Base-by-base conservation (phyloP, 2,113 vertebrate genomes). In the Tachysurus fulvidraco region DNA sequence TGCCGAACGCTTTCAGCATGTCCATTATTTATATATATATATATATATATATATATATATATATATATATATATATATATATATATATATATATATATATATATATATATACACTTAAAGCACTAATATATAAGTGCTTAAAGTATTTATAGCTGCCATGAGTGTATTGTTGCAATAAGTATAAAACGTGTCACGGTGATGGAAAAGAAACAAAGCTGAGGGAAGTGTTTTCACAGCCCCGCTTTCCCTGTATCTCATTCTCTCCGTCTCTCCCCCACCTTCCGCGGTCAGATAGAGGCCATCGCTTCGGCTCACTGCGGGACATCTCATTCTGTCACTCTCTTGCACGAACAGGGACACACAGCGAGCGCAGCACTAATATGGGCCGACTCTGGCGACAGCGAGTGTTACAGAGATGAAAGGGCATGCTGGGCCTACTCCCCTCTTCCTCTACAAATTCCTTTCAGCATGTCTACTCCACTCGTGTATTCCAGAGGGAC, bases 271-370 rank as follows among this genome's bases (percentile, higher is more conserved):
- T n/a, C 60, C 83, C 46, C 62, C 91, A 91, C 93, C 92, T 88
- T 93, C 91, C 91, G 91, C 90, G 93, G 94, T 94, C 94, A 94
- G 92, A 93, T 73, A 88, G 92, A 92, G 93, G 93, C 93, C 93
- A 93, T 88, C 85, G 62, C 89, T 91, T 92, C 90, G 90, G 91
- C 91, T 92, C 91, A 91, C 89, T 92, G 92, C 90, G 90, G 92
- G 88, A 92, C 87, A 90, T 83, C 65, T 83, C 69, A 91, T 79
- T 79, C 71, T 30, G 74, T 30, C 44, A 10, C 50, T 73, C 50
- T 59, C 52, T 23, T 60, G 88, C 88, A 87, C 86, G 17, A 57
- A 78, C 83, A 81, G 77, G 25, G 36, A 67, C 74, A 60, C 87
- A 84, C 76, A 59, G 25, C 21, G 21, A 69, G 60, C 74, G n/a